A percentile compares a stretch with the other conserved stretches of the same genome.
These are phyloP conservation scores for Jaculus jaculus DNA, from an alignment of 2,113 vertebrate genomes.

Conservation along the genomic window DNA sequence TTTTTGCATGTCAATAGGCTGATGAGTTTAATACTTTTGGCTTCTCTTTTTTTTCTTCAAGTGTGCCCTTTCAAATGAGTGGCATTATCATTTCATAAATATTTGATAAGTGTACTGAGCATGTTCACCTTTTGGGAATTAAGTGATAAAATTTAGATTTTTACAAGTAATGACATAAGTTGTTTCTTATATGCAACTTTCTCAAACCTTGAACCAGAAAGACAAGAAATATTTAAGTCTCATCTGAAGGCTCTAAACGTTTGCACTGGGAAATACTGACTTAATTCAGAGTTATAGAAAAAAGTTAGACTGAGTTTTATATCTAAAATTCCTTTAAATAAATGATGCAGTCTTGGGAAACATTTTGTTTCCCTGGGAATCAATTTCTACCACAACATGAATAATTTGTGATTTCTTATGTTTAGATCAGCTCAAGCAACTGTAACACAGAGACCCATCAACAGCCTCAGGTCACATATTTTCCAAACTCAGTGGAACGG, in stretches of 20 bases:
- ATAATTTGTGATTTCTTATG: slow-evolving; percentile 26
- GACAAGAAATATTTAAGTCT: neutral
- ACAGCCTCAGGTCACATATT: neutral
- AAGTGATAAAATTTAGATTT: neutral
- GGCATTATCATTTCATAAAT: neutral
- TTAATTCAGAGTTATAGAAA: neutral
- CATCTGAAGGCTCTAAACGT: neutral
- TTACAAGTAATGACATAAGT: neutral
- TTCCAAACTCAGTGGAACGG: slow-evolving; percentile 21
- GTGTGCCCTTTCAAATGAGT: neutral
- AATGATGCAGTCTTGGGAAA: neutral
- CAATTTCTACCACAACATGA: slow-evolving; percentile 26
- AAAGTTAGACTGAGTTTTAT: neutral
- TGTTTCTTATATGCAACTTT: neutral
- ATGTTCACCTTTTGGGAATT: neutral
- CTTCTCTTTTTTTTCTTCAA: neutral
- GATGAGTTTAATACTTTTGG: neutral
- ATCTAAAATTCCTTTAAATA: neutral
- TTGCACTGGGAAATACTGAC: neutral
- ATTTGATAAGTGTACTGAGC: neutral
- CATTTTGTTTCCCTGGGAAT: slow-evolving; percentile 9
- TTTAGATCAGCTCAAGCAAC: neutral
- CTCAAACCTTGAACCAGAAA: neutral
- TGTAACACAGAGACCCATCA: neutral
- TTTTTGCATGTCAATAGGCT: neutral